Evolutionary conservation across 2,888 invertebrate genomes (phyloP), one percentile per base, ranked within the genome.

Genomic region (Tipula confusa): DNA sequence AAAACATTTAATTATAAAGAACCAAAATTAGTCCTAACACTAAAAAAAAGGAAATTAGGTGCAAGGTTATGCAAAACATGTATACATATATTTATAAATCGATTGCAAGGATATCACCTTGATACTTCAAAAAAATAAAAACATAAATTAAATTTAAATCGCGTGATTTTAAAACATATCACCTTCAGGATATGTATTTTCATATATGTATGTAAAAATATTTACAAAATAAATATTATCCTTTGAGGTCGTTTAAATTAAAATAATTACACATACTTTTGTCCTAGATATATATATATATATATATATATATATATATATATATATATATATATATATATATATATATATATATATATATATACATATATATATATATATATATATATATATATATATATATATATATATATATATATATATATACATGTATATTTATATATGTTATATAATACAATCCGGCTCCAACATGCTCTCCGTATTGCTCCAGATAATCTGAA

Each of bases 61-160:
- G 64, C 64, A 64, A 64, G 64, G 64, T 64, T 64, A 64, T 64
- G 64, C 64, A 64, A 64, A 64, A 64, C 64, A 64, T 43, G 43
- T 43, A 43, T 33, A 43, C 43, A 15, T 43, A 43, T 24, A 18
- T 64, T 11, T 24, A 64, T 64, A 64, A 64, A 64, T 64, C 64
- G 64, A 64, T 64, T 64, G 64, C 64, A 64, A 64, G 64, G 64
- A 64, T 64, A 64, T 64, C 64, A 64, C 64, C 64, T 64, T 64
- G 64, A 64, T 64, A 18, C 24, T 11, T 64, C 13, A 43, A 36
- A 36, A n/a, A n/a, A n/a, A n/a, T n/a, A n/a, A n/a, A 36, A 36
- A 36, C 36, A 36, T 36, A 36, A 36, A 64, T 64, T 24, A 64
- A 64, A 9, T 64, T 64, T 24, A 64, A 64, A 64, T 64, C 64